Conservation (phyloP, 1,140 invertebrate species). For the Nephotettix cincticeps region DNA sequence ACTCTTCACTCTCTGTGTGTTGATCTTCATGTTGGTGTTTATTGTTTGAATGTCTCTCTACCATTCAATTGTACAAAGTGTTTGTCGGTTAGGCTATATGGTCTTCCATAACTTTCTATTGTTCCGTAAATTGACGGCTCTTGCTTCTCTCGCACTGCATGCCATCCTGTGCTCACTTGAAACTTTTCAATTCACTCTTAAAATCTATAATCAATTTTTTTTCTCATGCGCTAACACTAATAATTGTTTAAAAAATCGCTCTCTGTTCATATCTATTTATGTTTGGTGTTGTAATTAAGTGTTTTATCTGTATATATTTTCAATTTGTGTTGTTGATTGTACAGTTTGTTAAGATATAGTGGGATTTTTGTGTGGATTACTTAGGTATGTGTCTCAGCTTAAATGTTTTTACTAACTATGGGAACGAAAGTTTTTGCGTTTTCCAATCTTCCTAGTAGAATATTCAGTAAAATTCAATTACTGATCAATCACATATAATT, state of each 20-base stretch:
- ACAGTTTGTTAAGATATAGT: too few species aligned
- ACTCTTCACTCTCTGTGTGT: background rate
- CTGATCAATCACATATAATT: too few species aligned
- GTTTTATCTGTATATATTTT: background rate
- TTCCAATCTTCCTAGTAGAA: too few species aligned
- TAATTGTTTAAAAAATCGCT: background rate
- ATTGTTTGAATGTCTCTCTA: background rate
- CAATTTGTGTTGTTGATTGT: constrained; percentile 4
- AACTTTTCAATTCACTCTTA: constrained; percentile 3
- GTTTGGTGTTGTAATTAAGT: background rate
- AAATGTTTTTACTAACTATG: too few species aligned
- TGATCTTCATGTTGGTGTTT: background rate
- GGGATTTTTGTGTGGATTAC: too few species aligned
- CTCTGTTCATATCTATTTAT: background rate
- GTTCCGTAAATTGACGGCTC: background rate
- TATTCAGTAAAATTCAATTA: too few species aligned
- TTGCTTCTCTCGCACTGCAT: constrained; percentile 1
- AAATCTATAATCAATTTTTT: too few species aligned
- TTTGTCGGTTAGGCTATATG: background rate
- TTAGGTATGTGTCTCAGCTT: constrained; percentile 39
- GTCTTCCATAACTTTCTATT: too few species aligned
- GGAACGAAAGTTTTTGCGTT: too few species aligned
- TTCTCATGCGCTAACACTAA: too few species aligned
- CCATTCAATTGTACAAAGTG: background rate
- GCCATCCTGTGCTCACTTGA: background rate